Conservation (phyloP, 2,888 invertebrate genomes). For the Drosophila ustulata region DNA sequence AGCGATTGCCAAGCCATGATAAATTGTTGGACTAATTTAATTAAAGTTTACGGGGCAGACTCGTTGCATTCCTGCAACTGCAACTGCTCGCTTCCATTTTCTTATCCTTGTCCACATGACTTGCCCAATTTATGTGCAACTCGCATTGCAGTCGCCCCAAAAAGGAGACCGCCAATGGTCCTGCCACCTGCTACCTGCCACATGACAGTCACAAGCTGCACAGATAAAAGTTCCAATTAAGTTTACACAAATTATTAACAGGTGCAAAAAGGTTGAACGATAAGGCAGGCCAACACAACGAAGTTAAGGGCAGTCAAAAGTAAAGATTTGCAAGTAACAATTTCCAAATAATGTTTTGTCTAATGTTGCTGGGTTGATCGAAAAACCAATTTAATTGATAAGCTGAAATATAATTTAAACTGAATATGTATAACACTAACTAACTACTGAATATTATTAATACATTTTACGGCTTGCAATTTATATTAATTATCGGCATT, state of each 20-base stretch:
- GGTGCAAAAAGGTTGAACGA: slow-evolving; percentile 12
- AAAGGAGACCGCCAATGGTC: slow-evolving; percentile 20
- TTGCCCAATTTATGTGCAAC: slow-evolving; percentile 58
- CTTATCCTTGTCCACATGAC: slow-evolving; percentile 65
- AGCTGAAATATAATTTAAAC: too few species aligned
- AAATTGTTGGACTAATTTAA: slow-evolving; percentile 79
- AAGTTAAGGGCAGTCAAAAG: background rate
- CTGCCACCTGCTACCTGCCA: slow-evolving; percentile 1
- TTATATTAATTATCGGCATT: too few species aligned
- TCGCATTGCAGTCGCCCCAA: slow-evolving; percentile 29
- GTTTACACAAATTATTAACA: slow-evolving; percentile 47
- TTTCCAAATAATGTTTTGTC: too few species aligned
- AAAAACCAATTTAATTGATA: too few species aligned
- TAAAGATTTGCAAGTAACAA: background rate
- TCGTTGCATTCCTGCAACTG: slow-evolving; percentile 20
- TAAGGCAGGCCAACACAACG: background rate
- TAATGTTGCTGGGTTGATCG: too few species aligned
- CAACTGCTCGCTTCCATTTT: slow-evolving; percentile 26
- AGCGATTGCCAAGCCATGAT: slow-evolving; percentile 77
- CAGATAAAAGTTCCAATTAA: slow-evolving; percentile 73
- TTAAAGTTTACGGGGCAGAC: slow-evolving; percentile 69
- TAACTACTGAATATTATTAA: too few species aligned
- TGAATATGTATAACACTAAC: too few species aligned
- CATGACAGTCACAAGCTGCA: slow-evolving; percentile 40
- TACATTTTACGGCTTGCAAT: too few species aligned